Percentiles rank a stretch among this genome's conserved stretches.
These are phyloP conservation scores for Caenorhabditis elegans DNA, from an alignment of 1,140 invertebrate genomes.

Conservation along the genomic window DNA sequence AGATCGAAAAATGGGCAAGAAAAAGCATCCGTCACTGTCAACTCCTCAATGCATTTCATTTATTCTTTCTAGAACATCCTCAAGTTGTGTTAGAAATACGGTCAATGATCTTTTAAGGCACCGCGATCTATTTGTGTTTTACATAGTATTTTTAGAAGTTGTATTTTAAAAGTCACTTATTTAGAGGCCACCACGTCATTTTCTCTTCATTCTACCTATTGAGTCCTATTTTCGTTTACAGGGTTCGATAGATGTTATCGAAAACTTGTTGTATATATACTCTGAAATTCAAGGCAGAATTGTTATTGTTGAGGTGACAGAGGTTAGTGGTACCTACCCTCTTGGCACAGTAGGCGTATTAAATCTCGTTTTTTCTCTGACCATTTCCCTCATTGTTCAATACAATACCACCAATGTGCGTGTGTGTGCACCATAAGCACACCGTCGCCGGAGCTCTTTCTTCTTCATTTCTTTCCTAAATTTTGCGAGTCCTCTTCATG, in stretches of 20 bases:
- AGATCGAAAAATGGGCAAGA: background rate
- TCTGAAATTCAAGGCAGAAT: background rate
- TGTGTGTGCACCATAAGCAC: conserved; percentile 27
- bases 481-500: too few relatives aligned
- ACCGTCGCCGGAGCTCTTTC: background rate
- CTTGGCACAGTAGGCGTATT: background rate
- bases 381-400: background rate
- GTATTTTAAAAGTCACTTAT: background rate
- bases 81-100: background rate
- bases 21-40: conserved; percentile 5
- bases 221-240: too few relatives aligned
- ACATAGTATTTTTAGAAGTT: background rate
- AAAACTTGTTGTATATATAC: background rate
- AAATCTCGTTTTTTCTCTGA: background rate
- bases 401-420: conserved; percentile 4
- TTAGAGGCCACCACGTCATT: background rate
- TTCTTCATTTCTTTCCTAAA: background rate
- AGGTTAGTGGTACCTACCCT: background rate
- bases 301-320: background rate
- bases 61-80: background rate
- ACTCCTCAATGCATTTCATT: conserved; percentile 20
- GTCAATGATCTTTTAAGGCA: conserved; percentile 4
- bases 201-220: background rate
- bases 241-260: background rate
- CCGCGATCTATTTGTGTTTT: too few relatives aligned